Percentiles rank a stretch among this genome's conserved stretches.
Conservation (phyloP, 2,113 vertebrate species). For the Catharus fuscescens region DNA sequence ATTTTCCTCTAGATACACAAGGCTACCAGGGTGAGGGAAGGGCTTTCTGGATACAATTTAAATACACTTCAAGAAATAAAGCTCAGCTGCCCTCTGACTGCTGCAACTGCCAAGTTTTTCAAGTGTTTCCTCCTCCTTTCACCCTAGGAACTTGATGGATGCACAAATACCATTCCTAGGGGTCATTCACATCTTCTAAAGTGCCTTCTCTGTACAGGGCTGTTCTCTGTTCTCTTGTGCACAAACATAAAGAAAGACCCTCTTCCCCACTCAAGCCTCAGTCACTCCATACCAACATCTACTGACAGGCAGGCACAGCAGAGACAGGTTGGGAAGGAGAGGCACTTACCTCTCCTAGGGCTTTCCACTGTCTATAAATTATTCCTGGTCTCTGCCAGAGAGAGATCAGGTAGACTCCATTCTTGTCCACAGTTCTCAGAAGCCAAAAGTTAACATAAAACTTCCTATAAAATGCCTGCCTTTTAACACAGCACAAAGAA, state of each 20-base stretch:
- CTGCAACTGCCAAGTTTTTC: neutral
- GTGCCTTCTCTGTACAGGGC: neutral
- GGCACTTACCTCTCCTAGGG: neutral
- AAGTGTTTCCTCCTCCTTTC: neutral
- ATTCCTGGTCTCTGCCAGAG: neutral
- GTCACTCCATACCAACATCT: neutral
- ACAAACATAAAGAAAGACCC: neutral
- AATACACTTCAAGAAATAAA: neutral
- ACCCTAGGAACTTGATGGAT: neutral
- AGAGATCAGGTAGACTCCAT: neutral
- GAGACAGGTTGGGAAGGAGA: neutral
- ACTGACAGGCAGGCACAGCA: neutral
- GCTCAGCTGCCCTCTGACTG: neutral
- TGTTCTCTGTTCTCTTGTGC: neutral
- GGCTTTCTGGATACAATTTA: neutral
- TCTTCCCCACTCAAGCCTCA: neutral
- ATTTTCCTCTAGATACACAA: neutral
- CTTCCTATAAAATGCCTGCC: neutral
- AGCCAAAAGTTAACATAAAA: slow-evolving; percentile 6
- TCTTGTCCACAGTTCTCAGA: neutral
- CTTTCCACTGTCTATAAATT: neutral
- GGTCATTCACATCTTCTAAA: neutral
- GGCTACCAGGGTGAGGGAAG: neutral
- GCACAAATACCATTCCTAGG: neutral
- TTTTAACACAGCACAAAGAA: neutral